Evolutionary conservation across 2,797 vertebrate species (phyloP).

Genomic region (Eleutherodactylus coqui): DNA sequence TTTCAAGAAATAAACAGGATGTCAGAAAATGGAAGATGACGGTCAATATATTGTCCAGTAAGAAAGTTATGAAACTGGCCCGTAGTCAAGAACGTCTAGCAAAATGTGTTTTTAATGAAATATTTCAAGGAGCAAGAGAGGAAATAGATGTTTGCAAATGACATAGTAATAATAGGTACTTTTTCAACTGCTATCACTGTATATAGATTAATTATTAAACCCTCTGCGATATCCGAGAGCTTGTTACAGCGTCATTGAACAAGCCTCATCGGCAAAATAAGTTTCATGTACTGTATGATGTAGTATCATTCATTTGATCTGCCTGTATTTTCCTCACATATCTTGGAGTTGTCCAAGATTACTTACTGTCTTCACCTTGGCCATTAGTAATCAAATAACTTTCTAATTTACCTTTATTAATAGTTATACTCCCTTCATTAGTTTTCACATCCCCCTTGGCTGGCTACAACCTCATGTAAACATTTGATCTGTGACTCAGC

Average conservation of each 20-base stretch:
- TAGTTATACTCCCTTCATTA: neutral
- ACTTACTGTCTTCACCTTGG: neutral
- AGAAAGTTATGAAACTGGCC: neutral
- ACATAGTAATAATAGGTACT: conserved; percentile 7
- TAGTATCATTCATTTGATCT: neutral
- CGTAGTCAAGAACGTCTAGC: neutral
- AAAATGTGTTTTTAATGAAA: neutral
- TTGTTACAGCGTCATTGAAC: neutral
- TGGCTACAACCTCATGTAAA: neutral
- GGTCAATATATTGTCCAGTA: neutral
- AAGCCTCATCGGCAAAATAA: neutral
- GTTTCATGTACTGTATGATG: too few relatives aligned
- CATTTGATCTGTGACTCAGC: too few relatives aligned
- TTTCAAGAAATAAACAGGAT: neutral
- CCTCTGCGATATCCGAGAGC: neutral
- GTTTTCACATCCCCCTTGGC: neutral
- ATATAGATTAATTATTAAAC: neutral
- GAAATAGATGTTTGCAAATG: neutral
- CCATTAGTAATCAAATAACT: neutral
- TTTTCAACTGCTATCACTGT: neutral
- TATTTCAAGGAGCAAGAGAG: neutral
- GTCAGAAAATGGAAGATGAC: neutral
- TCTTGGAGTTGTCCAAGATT: neutral
- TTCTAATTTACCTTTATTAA: neutral
- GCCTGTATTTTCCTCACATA: neutral